Percentiles rank a stretch among this genome's conserved stretches.
phyloP scores from a whole-genome alignment of 2,888 invertebrate genomes.

The Cheilosia impressa region DNA sequence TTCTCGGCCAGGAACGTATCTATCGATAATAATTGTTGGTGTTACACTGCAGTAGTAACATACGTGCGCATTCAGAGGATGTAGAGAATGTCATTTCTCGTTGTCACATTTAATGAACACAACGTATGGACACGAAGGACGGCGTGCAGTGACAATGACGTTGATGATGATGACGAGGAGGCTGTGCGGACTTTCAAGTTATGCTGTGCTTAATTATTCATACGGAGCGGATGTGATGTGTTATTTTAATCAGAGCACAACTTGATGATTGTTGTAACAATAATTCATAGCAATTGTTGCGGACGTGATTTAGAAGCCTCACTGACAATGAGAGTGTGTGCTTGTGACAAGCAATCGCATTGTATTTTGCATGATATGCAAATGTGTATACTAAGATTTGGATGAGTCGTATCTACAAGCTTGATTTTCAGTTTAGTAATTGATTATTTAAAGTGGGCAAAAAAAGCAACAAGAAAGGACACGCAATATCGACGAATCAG shows the following conservation, averaged over 20 bases:
- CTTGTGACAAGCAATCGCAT: neutral
- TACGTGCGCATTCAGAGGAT: conserved; percentile 36
- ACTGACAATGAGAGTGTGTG: neutral
- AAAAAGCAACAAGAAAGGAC: no score
- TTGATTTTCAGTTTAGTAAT: no score
- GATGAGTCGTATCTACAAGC: no score
- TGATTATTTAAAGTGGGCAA: no score
- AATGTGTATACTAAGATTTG: neutral
- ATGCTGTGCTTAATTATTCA: conserved; percentile 69
- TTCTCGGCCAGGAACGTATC: conserved; percentile 61
- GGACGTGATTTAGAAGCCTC: conserved; percentile 24
- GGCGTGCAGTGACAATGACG: conserved; percentile 57
- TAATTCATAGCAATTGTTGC: conserved; percentile 63
- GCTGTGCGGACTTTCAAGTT: conserved; percentile 31
- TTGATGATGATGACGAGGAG: conserved; percentile 32
- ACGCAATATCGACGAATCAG: no score
- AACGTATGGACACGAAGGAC: conserved; percentile 48
- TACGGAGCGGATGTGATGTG: conserved; percentile 71
- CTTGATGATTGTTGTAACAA: conserved; percentile 74
- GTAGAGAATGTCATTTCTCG: conserved; percentile 55
- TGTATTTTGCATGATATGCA: neutral
- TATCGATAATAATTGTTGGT: conserved; percentile 71
- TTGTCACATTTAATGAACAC: conserved; percentile 71
- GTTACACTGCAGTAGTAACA: conserved; percentile 4
- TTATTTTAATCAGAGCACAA: conserved; percentile 73